Percentiles rank a stretch among this genome's conserved stretches.
These are phyloP conservation scores for Synanthedon formicaeformis DNA, from an alignment of 2,888 invertebrate genomes.

Conservation along the genomic window DNA sequence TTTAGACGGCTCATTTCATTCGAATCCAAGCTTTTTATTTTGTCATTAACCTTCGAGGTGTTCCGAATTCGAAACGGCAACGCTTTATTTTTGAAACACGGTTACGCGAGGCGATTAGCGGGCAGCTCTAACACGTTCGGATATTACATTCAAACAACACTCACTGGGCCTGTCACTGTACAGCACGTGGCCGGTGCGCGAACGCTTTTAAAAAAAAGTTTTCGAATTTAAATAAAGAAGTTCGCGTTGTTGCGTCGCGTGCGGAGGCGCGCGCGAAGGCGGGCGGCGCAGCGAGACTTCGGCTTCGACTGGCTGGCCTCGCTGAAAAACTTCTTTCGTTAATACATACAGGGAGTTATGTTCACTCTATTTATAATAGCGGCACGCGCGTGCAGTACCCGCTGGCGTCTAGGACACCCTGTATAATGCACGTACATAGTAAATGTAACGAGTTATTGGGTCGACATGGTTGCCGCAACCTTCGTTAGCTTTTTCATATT, in stretches of 20 bases:
- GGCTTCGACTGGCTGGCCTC: constrained; percentile 51
- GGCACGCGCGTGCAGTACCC: constrained; percentile 47
- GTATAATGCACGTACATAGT: constrained; percentile 44
- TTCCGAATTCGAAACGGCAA: constrained; percentile 64
- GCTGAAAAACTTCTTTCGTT: constrained; percentile 60
- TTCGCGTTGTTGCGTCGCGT: constrained; percentile 29
- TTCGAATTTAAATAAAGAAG: constrained; percentile 8
- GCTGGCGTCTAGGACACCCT: constrained; percentile 25
- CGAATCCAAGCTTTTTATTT: constrained; percentile 61
- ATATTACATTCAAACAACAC: constrained; percentile 18
- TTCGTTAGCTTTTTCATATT: constrained; percentile 12
- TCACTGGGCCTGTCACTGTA: constrained; percentile 22
- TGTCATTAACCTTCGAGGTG: constrained; percentile 67
- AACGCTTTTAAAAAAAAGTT: constrained; percentile 8
- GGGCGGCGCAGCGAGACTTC: constrained; percentile 45
- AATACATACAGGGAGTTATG: constrained; percentile 52
- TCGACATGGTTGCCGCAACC: constrained; percentile 36
- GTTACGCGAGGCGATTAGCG: constrained; percentile 46
- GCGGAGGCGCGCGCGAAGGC: constrained; percentile 32
- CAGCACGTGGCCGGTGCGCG: constrained; percentile 1
- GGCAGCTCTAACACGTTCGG: constrained; percentile 27
- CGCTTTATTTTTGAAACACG: constrained; percentile 66
- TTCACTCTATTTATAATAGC: constrained; percentile 65
- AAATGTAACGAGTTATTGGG: constrained; percentile 59
- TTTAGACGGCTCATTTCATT: constrained; percentile 36